Base-by-base conservation (phyloP, 2,113 vertebrate species). In the Centrocercus urophasianus region DNA sequence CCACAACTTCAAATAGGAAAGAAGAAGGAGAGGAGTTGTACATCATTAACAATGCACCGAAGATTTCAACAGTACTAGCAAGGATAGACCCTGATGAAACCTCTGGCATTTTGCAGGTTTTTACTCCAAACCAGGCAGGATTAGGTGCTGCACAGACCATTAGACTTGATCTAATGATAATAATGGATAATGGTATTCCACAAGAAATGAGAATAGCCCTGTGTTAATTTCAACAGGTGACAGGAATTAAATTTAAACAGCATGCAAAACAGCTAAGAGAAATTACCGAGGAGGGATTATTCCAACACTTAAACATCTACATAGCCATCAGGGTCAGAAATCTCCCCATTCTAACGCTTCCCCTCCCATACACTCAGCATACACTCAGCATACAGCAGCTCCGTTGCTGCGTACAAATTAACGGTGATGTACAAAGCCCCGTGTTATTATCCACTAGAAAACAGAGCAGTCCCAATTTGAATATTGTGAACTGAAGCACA, bases 401-500 rank as follows among this genome's bases (percentile, higher is more conserved):
- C 84, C 56, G 65, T 28, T 43, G 57, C 91, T 43, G 80, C 10
- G 38, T 86, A 38, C 75, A 75, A 52, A 84, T 20, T 8, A 30
- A 56, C 32, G 56, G 65, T 12, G 57, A 69, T 34, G 73, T 27
- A 66, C 77, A 70, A 32, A 32, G 75, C 74, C n/a, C 52, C 38
- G 47, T 56, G 6, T 17, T 60, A 12, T 57, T 56, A 72, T 28
- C 78, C 59, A 52, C 64, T 5, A 6, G 56, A 77, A 95, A 91
- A 36, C 66, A 34, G 60, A 66, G 40, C 84, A 24, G 34, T 8
- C 43, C 75, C 78, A 12, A 80, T 36, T 50, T 80, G 90, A 81
- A 94, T 84, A 59, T 45, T 84, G 92, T 54, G 96, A 88, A 82
- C 0, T 74, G 89, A 95, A 95, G 95, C 91, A 84, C 2, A 1